Conservation (phyloP, 2,113 vertebrate genomes). For the Tichodroma muraria region DNA sequence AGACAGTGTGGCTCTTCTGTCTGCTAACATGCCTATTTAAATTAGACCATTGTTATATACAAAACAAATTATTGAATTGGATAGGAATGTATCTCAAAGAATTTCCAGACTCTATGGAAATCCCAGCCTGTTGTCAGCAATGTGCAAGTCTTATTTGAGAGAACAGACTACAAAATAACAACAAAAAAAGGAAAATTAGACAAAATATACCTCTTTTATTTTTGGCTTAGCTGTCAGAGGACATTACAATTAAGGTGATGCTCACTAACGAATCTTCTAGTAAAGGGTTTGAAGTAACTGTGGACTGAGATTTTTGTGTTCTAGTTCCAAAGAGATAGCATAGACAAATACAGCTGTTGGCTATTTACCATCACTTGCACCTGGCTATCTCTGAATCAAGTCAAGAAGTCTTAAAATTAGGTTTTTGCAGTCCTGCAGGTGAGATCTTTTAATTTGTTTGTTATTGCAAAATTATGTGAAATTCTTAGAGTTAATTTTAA, state of each 20-base stretch:
- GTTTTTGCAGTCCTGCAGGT: not conserved
- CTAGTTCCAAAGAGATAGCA: slow-evolving; percentile 15
- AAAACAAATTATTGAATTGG: slow-evolving; percentile 30
- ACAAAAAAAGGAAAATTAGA: not conserved
- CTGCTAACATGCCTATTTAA: slow-evolving; percentile 50
- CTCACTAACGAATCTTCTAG: not conserved
- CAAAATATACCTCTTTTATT: not conserved
- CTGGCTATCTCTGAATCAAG: not conserved
- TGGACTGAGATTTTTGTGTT: not conserved
- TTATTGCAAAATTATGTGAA: not conserved
- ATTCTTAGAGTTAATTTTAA: not conserved
- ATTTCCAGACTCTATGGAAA: not conserved
- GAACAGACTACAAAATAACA: not conserved
- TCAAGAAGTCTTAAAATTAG: not conserved
- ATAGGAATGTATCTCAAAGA: slow-evolving; percentile 13
- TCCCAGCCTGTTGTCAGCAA: not conserved
- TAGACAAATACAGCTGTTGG: slow-evolving; percentile 29
- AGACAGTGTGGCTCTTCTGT: slow-evolving; percentile 56
- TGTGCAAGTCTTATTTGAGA: slow-evolving; percentile 8
- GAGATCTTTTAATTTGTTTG: slow-evolving; percentile 4
- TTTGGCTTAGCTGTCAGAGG: slow-evolving; percentile 19
- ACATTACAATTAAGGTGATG: slow-evolving; percentile 36
- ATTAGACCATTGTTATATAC: slow-evolving; percentile 1
- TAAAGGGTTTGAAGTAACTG: slow-evolving; percentile 25
- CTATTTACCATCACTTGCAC: slow-evolving; percentile 22